Percentiles rank a stretch among this genome's conserved stretches.
Evolutionary conservation across 1,140 invertebrate genomes (phyloP).

Genomic region (Heliconius melpomene): DNA sequence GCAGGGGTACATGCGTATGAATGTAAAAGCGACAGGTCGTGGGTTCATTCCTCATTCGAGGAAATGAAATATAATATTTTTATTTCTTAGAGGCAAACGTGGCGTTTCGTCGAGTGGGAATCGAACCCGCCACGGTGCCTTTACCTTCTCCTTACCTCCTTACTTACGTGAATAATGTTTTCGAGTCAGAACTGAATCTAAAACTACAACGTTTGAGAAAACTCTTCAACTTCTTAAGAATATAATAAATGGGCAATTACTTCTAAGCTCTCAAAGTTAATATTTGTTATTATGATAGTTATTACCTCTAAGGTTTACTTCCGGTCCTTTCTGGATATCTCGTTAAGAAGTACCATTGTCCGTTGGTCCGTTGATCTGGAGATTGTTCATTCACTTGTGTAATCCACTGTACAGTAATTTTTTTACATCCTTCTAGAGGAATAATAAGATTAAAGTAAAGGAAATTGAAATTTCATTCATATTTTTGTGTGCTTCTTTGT

Average conservation of each 20-base stretch:
- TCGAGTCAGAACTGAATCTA: no score
- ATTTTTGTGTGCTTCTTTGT: not conserved
- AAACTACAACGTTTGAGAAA: no score
- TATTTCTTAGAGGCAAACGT: no score
- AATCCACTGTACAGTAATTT: not conserved
- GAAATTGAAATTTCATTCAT: not conserved
- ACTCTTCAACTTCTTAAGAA: no score
- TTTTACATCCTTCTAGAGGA: not conserved
- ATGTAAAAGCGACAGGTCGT: no score
- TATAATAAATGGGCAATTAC: not conserved
- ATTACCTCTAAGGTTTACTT: slow-evolving; percentile 1
- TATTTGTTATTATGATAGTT: slow-evolving; percentile 10
- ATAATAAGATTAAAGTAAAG: not conserved
- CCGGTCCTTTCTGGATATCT: slow-evolving; percentile 5
- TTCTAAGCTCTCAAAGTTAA: not conserved
- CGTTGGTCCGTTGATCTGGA: not conserved
- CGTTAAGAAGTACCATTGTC: slow-evolving; percentile 1
- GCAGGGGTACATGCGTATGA: no score
- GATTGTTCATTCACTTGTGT: not conserved
- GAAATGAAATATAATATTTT: no score
- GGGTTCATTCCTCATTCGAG: no score
- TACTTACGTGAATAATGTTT: no score
- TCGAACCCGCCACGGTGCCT: no score
- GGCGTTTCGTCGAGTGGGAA: no score
- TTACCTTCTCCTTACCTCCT: no score